Evolutionary conservation across 2,888 invertebrate species (phyloP), one percentile per base, ranked within the genome.

Genomic region (Hyposoter dolosus): DNA sequence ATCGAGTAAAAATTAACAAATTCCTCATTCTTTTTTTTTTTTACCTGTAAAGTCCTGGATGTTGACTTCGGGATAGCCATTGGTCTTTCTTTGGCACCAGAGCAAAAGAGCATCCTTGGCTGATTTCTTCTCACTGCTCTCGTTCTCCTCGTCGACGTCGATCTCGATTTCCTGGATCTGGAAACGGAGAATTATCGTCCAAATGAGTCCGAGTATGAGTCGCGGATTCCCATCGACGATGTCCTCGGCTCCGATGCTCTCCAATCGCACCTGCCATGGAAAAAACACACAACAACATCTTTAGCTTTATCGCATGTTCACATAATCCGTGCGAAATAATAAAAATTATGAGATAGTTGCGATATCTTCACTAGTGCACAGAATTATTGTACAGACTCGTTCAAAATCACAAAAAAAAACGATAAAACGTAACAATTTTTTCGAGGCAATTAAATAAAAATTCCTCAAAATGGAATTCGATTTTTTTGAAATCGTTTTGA

Each of bases 81-180:
- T 97, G 0, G 99, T 99, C 95, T 99, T 99, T 79, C 99, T 96
- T 95, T 99, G 99, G 93, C 99, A 99, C 99, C 99, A 99, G 90
- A 99, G 95, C 74, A 99, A 95, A 87, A 99, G 95, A 6, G 99
- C 99, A 95, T 99, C 99, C 95, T 99, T 99, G 89, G 99, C 99
- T 1, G 99, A 99, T 95, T 98, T 98, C 95, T 99, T 99, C 95
- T 99, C 99, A 43, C 98, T 98, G 88, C 98, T 98, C 94, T 98
- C 99, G 93, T 98, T 98, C 93, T 98, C 98, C 95, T 99, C 98
- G 93, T 98, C 98, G 94, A 98, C 98, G 94, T 99, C 98, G 91
- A 99, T 99, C 95, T 98, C 99, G 91, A 99, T 99, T 95, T 99
- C 99, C 95, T 99, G 99, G 91, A 99, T 99, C 96, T 99, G 99